Base-by-base conservation (phyloP, 1,140 invertebrate species). In the Aplysia californica region DNA sequence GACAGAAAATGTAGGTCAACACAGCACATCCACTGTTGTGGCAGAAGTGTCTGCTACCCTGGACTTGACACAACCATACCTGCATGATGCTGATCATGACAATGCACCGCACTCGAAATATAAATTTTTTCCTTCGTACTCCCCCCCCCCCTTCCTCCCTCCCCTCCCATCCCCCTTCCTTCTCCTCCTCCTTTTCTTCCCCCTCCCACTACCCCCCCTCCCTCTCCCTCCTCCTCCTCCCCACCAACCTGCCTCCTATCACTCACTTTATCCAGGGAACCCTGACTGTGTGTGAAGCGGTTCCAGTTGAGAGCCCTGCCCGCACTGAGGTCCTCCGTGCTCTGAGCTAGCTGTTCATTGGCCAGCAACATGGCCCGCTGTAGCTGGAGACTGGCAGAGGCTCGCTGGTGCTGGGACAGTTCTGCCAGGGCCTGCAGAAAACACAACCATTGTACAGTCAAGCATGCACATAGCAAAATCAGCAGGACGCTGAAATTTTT, bases 201-300 rank as follows among this genome's bases (percentile, higher is more conserved):
- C n/a, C 10, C n/a, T 50, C n/a, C n/a, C 10, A 50, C 44, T n/a
- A 50, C 10, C n/a, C 44, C 44, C 10, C n/a, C 44, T 50, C n/a
- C 10, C 44, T 50, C 44, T 50, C n/a, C 10, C 44, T 50, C 10
- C 44, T 50, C 10, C n/a, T 10, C 44, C 44, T 50, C n/a, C n/a
- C n/a, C n/a, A n/a, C n/a, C n/a, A n/a, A n/a, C n/a, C n/a, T n/a
- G n/a, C n/a, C n/a, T n/a, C 44, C 26, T 39, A 38, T 10, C 20
- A 15, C 38, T 61, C 21, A 72, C 70, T 38, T 72, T 72, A 38
- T 72, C 70, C 6, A 72, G 35, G 20, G 70, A 72, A 18, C 61
- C 70, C 36, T 61, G 55, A 61, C 70, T 72, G 56, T 61, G 56
- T n/a, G 70, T 72, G 70, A 72, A 72, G n/a, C 56, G 59, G 56